Percentiles rank a stretch among this genome's conserved stretches.
phyloP scores from a whole-genome alignment of 2,888 invertebrate genomes.

The Malacosoma neustria region DNA sequence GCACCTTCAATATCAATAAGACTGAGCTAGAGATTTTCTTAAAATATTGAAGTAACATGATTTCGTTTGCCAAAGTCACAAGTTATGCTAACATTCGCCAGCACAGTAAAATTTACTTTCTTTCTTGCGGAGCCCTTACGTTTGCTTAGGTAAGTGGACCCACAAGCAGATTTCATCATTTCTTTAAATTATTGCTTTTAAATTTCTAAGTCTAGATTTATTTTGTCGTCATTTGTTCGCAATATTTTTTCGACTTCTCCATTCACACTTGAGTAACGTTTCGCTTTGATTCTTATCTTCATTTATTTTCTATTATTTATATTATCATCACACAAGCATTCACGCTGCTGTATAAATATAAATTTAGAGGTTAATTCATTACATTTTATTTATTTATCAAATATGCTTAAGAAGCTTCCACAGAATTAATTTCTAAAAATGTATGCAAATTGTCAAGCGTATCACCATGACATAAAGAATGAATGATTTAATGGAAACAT shows the following conservation, averaged over 20 bases:
- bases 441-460: no score
- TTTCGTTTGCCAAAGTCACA: slow-evolving; percentile 43
- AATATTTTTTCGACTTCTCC: slow-evolving; percentile 39
- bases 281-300: slow-evolving; percentile 67
- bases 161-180: slow-evolving; percentile 48
- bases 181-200: slow-evolving; percentile 51
- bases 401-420: slow-evolving; percentile 18
- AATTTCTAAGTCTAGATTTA: slow-evolving; percentile 27
- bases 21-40: not conserved
- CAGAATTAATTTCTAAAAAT: slow-evolving; percentile 1
- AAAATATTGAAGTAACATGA: not conserved
- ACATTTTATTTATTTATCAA: slow-evolving; percentile 3
- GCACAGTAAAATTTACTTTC: slow-evolving; percentile 73
- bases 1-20: not conserved
- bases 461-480: no score
- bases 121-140: slow-evolving; percentile 75
- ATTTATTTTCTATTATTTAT: slow-evolving; percentile 37
- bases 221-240: slow-evolving; percentile 40
- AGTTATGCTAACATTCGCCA: slow-evolving; percentile 49
- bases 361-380: not conserved
- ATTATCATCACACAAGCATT: slow-evolving; percentile 40
- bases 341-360: slow-evolving; percentile 23
- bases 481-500: no score
- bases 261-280: slow-evolving; percentile 68
- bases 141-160: slow-evolving; percentile 71